Base-by-base conservation (phyloP, 2,888 invertebrate species). In the Pteria penguin region DNA sequence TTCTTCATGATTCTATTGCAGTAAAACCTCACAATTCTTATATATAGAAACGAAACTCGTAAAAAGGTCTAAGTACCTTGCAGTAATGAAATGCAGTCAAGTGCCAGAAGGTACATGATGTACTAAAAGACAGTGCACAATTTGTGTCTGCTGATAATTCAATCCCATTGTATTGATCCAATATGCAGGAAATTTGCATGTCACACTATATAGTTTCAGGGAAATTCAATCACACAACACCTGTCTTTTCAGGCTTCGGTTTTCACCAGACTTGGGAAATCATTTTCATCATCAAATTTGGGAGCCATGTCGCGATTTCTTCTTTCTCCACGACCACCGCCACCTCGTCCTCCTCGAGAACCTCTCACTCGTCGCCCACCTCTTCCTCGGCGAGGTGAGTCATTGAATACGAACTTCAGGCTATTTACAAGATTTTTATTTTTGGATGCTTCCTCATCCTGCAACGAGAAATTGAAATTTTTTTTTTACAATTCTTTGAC, bases 201-300 rank as follows among this genome's bases (percentile, higher is more conserved):
- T 45, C 45, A 45, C 45, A 45, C 45, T 45, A 45, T 45, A 45
- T 45, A 45, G 45, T 45, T 45, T 45, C 45, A 18, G 45, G 45
- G 45, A 45, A 45, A 45, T 45, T 45, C n/a, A 45, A 45, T 45
- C 45, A 45, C 45, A 45, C 45, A 45, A 45, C 11, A 45, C 45
- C 58, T 14, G 58, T 26, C 26, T 58, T 24, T 27, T 63, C 57
- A 75, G 22, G 75, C 75, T 52, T 57, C 75, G 31, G 86, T 82
- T 70, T 89, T 89, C 66, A 96, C 96, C 92, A 98, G 95, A 92
- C 97, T 96, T 87, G 98, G 98, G 94, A 98, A 98, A 93, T 97
- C 97, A 93, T 96, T 96, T 94, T 97, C 97, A 93, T 98, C 97
- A 92, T 97, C 97, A 84, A 98, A 97, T 93, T 97, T 97, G 26